phyloP scores from a whole-genome alignment of 2,113 vertebrate species.

The Myotis brandtii region DNA sequence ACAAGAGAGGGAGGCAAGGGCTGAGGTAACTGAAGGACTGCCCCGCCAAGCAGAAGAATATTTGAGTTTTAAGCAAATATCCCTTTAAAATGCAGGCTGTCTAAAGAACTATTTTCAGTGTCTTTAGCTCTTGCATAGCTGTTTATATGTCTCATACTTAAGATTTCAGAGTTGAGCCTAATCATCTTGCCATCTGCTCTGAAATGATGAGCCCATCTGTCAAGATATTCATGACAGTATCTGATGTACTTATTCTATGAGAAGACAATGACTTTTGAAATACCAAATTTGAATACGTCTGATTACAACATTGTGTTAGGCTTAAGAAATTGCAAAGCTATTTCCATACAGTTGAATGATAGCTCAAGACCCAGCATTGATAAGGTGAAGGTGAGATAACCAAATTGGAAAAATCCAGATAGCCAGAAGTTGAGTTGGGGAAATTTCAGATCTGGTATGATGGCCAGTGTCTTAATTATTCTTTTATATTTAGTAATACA shows the following conservation, averaged over 20 bases:
- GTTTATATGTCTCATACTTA: constrained; percentile 76
- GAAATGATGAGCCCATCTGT: constrained; percentile 78
- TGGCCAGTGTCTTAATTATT: not conserved
- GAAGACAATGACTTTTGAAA: constrained; percentile 76
- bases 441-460: not conserved
- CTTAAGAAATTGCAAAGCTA: constrained; percentile 52
- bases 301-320: constrained; percentile 68
- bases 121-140: constrained; percentile 74
- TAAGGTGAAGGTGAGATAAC: not conserved
- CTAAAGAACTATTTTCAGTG: constrained; percentile 53
- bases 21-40: not conserved
- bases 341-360: constrained; percentile 24
- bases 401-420: constrained; percentile 5
- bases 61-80: constrained; percentile 59
- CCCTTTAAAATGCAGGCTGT: constrained; percentile 2
- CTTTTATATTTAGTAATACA: not conserved
- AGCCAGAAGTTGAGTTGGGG: not conserved
- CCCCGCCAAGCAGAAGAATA: not conserved
- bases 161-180: constrained; percentile 81
- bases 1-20: not conserved
- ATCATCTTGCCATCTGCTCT: constrained; percentile 82
- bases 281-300: constrained; percentile 69
- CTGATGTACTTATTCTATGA: constrained; percentile 75
- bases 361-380: constrained; percentile 37
- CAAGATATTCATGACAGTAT: constrained; percentile 80